Conservation (phyloP, 2,797 vertebrate species). For the Manis crassicaudata region DNA sequence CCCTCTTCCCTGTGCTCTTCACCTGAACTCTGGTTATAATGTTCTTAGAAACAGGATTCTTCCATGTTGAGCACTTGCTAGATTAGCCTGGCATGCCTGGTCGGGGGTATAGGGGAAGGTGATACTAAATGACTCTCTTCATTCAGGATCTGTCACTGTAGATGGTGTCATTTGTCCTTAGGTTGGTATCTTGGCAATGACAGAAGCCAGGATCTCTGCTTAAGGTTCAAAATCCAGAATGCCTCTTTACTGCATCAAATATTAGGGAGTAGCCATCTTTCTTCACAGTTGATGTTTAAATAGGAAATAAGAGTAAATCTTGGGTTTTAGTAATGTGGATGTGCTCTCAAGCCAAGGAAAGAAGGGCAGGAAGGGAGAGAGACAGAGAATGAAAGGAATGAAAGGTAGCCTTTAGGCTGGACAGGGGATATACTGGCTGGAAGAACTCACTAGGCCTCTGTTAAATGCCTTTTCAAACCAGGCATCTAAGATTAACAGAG, state of each 20-base stretch:
- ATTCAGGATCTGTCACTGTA: not conserved
- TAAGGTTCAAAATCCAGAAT: slow-evolving; percentile 2
- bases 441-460: slow-evolving; percentile 60
- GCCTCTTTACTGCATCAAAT: slow-evolving; percentile 18
- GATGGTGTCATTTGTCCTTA: slow-evolving; percentile 6
- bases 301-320: slow-evolving; percentile 14
- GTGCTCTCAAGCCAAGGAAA: slow-evolving; percentile 10
- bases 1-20: not conserved
- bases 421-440: not conserved
- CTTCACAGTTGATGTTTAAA: slow-evolving; percentile 43
- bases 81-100: not conserved
- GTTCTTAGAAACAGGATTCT: not conserved
- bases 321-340: slow-evolving; percentile 17
- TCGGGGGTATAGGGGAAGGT: not conserved
- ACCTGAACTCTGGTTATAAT: not conserved
- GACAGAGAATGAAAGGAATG: not conserved
- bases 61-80: not conserved
- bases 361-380: not conserved
- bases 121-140: not conserved
- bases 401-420: not conserved
- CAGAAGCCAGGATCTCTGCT: not conserved
- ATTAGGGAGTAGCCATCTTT: not conserved
- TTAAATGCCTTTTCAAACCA: slow-evolving; percentile 39
- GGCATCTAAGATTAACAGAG: slow-evolving; percentile 66
- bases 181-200: not conserved